These are phyloP conservation scores for Tokudaia muenninki DNA, from an alignment of 2,797 vertebrate genomes.

Conservation along the genomic window DNA sequence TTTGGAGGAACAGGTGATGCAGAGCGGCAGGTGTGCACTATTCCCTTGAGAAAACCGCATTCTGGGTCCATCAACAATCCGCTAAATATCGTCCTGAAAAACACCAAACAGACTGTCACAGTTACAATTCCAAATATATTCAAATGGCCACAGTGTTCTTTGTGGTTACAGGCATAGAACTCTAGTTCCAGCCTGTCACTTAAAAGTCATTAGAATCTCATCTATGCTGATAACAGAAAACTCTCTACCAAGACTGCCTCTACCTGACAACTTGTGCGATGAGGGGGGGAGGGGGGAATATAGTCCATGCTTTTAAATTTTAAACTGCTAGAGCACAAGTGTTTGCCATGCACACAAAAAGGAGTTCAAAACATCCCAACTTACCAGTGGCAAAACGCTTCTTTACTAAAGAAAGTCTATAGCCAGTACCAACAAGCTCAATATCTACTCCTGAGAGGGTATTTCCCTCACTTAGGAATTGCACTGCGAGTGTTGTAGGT, in stretches of 20 bases:
- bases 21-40: slow-evolving; percentile 83
- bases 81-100: slow-evolving; percentile 97
- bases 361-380: slow-evolving; percentile 44
- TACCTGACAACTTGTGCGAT: slow-evolving; percentile 18
- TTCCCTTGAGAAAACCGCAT: slow-evolving; percentile 78
- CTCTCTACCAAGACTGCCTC: slow-evolving; percentile 39
- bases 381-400: slow-evolving; percentile 98
- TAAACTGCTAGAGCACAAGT: slow-evolving; percentile 37
- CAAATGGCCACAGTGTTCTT: slow-evolving; percentile 16
- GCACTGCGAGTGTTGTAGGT: slow-evolving; percentile 95
- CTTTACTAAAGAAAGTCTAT: slow-evolving; percentile 96
- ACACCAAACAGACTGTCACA: slow-evolving; percentile 73
- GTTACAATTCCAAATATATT: slow-evolving; percentile 57
- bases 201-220: slow-evolving; percentile 34
- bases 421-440: slow-evolving; percentile 95
- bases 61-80: slow-evolving; percentile 92
- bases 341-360: slow-evolving; percentile 36
- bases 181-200: slow-evolving; percentile 49
- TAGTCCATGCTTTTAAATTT: slow-evolving; percentile 50
- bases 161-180: slow-evolving; percentile 19
- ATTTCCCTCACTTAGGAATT: slow-evolving; percentile 95
- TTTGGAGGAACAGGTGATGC: slow-evolving; percentile 84
- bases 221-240: not conserved
- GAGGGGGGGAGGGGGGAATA: not conserved
- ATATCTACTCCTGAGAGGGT: slow-evolving; percentile 96